Evolutionary conservation across 2,797 vertebrate species (phyloP).

Genomic region (Toxotes lorentzi): DNA sequence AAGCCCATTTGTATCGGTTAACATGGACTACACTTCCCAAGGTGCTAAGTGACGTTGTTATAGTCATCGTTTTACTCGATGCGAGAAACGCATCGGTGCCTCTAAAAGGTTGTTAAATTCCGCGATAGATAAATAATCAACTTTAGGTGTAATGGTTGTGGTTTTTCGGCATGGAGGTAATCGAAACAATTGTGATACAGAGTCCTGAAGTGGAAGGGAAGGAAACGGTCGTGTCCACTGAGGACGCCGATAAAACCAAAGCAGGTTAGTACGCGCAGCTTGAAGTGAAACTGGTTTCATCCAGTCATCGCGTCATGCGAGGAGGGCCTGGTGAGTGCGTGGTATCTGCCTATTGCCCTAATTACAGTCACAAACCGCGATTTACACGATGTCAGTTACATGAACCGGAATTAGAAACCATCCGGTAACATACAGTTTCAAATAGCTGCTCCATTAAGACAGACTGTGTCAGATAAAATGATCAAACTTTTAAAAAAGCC

Average conservation of each 20-base stretch:
- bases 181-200: slow-evolving; percentile 80
- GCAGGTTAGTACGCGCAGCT: slow-evolving; percentile 72
- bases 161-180: slow-evolving; percentile 76
- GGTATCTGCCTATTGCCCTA: background rate
- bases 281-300: slow-evolving; percentile 32
- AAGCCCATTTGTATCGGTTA: accelerated
- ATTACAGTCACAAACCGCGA: slow-evolving; percentile 4
- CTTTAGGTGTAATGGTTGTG: background rate
- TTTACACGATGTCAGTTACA: background rate
- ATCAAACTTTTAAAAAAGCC: background rate
- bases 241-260: slow-evolving; percentile 79
- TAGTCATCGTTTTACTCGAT: slow-evolving; percentile 75
- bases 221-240: slow-evolving; percentile 64
- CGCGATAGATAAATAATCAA: slow-evolving; percentile 58
- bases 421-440: background rate
- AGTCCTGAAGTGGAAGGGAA: slow-evolving; percentile 76
- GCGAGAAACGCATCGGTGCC: slow-evolving; percentile 72
- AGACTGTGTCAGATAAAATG: background rate
- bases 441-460: background rate
- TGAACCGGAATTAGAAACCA: background rate
- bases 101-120: slow-evolving; percentile 84
- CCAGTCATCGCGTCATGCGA: slow-evolving; percentile 61
- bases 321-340: slow-evolving; percentile 67
- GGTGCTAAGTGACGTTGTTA: slow-evolving; percentile 69
- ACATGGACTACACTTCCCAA: slow-evolving; percentile 72